phyloP scores from a whole-genome alignment of 1,140 invertebrate genomes.

The Stegodyphus mimosarum region DNA sequence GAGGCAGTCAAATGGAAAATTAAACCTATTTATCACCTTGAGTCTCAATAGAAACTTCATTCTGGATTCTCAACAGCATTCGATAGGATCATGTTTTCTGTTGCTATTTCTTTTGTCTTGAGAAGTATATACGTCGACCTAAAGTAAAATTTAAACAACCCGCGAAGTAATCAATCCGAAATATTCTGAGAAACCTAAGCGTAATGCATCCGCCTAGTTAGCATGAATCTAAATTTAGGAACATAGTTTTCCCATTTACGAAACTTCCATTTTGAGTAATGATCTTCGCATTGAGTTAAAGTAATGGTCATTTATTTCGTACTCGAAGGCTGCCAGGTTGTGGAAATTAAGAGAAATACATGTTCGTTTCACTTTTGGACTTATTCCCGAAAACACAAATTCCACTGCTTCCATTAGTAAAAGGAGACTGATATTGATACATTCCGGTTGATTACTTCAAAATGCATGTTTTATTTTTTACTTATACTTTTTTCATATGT shows the following conservation, averaged over 20 bases:
- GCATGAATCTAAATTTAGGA: conserved; percentile 59
- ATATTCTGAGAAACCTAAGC: conserved; percentile 33
- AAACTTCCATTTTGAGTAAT: conserved; percentile 59
- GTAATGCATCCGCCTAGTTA: conserved; percentile 36
- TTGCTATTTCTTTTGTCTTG: conserved; percentile 32
- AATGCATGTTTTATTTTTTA: too few relatives aligned
- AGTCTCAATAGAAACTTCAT: conserved; percentile 25
- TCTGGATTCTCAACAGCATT: conserved; percentile 20
- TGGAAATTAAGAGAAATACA: conserved; percentile 49
- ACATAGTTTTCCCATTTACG: conserved; percentile 59
- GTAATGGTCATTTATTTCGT: conserved; percentile 55
- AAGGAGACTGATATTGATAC: conserved; percentile 51
- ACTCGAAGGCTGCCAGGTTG: conserved; percentile 11
- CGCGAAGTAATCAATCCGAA: conserved; percentile 45
- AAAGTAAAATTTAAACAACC: conserved; percentile 53
- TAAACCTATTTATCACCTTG: conserved; percentile 44
- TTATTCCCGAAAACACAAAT: conserved; percentile 32
- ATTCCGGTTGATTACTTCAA: not conserved
- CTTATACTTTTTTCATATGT: not conserved
- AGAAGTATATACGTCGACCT: conserved; percentile 21
- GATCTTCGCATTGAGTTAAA: conserved; percentile 43
- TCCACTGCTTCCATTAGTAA: conserved; percentile 30
- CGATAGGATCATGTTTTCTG: not conserved
- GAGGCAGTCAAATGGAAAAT: conserved; percentile 44
- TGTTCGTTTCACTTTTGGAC: conserved; percentile 52